These are phyloP conservation scores for Drosophila lutescens DNA, from an alignment of 2,888 invertebrate genomes.

Conservation along the genomic window DNA sequence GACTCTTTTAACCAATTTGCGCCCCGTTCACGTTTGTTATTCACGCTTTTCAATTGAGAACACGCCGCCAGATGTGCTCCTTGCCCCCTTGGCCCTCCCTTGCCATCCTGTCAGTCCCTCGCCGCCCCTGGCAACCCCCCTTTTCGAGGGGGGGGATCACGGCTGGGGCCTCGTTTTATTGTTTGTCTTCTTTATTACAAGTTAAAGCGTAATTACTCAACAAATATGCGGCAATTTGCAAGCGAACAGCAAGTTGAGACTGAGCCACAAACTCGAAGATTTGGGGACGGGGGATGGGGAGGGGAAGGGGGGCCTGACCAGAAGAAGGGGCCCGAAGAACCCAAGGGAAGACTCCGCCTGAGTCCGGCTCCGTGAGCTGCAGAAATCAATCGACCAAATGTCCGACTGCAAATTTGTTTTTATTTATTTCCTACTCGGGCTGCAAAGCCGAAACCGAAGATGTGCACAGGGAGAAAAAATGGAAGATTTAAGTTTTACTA, in stretches of 20 bases:
- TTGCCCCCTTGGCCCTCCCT: neutral
- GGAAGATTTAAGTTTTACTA: too few species aligned
- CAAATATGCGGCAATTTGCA: conserved; percentile 80
- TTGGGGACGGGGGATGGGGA: neutral
- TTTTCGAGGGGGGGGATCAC: conserved; percentile 22
- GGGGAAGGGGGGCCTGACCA: too few species aligned
- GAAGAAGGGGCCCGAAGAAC: neutral
- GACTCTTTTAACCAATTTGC: conserved; percentile 73
- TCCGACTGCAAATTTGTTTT: conserved; percentile 68
- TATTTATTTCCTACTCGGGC: conserved; percentile 58
- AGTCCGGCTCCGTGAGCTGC: conserved; percentile 49
- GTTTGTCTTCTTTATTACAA: conserved; percentile 82
- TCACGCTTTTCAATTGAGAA: conserved; percentile 78
- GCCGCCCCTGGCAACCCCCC: conserved; percentile 4
- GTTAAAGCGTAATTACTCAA: conserved; percentile 81
- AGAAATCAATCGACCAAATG: conserved; percentile 75
- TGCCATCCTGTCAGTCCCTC: neutral
- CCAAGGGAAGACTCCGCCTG: conserved; percentile 15
- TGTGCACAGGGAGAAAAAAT: neutral
- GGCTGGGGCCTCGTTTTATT: conserved; percentile 75
- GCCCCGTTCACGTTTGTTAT: conserved; percentile 76
- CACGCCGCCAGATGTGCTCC: conserved; percentile 69
- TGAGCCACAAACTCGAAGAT: conserved; percentile 6
- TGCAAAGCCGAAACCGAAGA: conserved; percentile 1
- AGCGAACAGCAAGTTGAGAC: conserved; percentile 46